Conservation (phyloP, 2,888 invertebrate species). For the Colletes collaris region DNA sequence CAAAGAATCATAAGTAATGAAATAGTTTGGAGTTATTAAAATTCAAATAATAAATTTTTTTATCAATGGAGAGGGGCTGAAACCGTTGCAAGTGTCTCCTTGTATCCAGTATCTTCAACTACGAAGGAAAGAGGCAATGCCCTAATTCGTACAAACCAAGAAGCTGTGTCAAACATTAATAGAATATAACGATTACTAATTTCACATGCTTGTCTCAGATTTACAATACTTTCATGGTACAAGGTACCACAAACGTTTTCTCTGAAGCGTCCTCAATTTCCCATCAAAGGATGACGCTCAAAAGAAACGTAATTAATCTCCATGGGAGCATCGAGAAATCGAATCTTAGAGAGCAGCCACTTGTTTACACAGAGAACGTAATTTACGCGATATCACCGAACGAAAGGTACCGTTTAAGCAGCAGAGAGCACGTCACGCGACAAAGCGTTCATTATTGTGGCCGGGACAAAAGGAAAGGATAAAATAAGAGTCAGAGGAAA, state of each 20-base stretch:
- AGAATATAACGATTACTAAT: too few relatives aligned
- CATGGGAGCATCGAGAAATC: conserved; percentile 15
- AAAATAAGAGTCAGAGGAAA: conserved; percentile 21
- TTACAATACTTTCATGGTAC: background rate
- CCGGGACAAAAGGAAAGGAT: conserved; percentile 8
- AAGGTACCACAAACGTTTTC: background rate
- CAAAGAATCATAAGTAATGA: too few relatives aligned
- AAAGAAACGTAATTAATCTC: conserved; percentile 41
- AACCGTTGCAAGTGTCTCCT: too few relatives aligned
- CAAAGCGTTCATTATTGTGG: conserved; percentile 49
- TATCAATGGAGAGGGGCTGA: too few relatives aligned
- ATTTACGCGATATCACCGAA: conserved; percentile 35
- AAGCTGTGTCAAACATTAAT: too few relatives aligned
- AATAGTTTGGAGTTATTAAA: too few relatives aligned
- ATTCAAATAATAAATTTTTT: too few relatives aligned
- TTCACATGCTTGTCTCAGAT: too few relatives aligned
- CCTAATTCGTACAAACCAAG: too few relatives aligned
- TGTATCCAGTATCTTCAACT: too few relatives aligned
- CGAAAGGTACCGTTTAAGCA: conserved; percentile 11
- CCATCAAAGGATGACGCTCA: background rate
- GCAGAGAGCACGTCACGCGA: conserved; percentile 7
- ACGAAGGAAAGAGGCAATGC: too few relatives aligned
- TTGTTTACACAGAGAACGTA: conserved; percentile 42
- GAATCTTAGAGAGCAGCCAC: conserved; percentile 28
- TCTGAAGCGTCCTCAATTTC: conserved; percentile 8